Evolutionary conservation across 1,140 invertebrate genomes (phyloP).

Genomic region (Anastrepha obliqua): DNA sequence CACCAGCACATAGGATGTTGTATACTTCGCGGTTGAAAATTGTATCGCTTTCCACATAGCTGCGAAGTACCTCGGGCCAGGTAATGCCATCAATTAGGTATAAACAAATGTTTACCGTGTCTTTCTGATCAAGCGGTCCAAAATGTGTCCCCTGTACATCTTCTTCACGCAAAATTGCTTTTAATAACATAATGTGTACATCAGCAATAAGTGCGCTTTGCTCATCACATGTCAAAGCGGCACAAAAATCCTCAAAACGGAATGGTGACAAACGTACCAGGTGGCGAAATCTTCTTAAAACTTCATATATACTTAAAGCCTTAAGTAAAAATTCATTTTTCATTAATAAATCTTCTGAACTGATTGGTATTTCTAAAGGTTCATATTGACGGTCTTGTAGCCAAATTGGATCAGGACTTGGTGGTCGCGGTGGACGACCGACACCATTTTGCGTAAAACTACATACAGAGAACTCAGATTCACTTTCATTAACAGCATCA

Average conservation of each 20-base stretch:
- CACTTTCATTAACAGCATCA: conserved; percentile 82
- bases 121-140: conserved; percentile 96
- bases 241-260: conserved; percentile 96
- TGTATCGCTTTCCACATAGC: conserved; percentile 92
- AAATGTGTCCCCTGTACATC: conserved; percentile 96
- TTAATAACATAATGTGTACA: conserved; percentile 93
- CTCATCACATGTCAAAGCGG: conserved; percentile 92
- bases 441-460: conserved; percentile 80
- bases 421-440: conserved; percentile 78
- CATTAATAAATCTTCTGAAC: conserved; percentile 92
- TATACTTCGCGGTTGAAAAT: conserved; percentile 84
- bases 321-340: conserved; percentile 86
- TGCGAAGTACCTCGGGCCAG: conserved; percentile 93
- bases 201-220: conserved; percentile 92
- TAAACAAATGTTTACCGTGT: conserved; percentile 94
- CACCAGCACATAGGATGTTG: conserved; percentile 82
- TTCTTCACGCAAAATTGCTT: conserved; percentile 93
- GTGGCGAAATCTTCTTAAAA: conserved; percentile 91
- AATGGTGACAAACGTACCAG: conserved; percentile 94
- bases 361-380: conserved; percentile 85
- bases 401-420: conserved; percentile 92
- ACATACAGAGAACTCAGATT: conserved; percentile 89
- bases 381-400: conserved; percentile 87
- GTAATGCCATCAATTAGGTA: conserved; percentile 95
- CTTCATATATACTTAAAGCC: conserved; percentile 93